These are phyloP conservation scores for Brachypteracias leptosomus DNA, from an alignment of 2,113 vertebrate genomes.

Conservation along the genomic window DNA sequence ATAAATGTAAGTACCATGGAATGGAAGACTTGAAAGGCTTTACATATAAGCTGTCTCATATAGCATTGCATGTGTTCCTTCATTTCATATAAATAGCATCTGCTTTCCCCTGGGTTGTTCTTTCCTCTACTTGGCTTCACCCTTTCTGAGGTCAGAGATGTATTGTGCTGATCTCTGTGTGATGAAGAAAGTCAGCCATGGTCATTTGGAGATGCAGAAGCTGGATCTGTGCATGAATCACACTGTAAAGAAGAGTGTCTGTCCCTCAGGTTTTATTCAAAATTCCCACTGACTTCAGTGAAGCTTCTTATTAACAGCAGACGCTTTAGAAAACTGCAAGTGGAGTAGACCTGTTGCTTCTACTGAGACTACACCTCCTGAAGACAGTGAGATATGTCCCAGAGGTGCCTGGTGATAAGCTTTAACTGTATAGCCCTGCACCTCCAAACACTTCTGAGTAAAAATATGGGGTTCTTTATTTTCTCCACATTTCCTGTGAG, in stretches of 20 bases:
- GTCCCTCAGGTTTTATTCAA: neutral
- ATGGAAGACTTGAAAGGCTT: conserved; percentile 37
- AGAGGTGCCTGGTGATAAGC: neutral
- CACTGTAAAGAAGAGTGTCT: neutral
- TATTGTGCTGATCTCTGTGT: neutral
- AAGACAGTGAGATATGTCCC: neutral
- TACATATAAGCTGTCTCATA: neutral
- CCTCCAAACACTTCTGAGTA: neutral
- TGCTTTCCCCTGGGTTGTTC: neutral
- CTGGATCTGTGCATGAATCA: neutral
- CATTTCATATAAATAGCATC: conserved; percentile 45
- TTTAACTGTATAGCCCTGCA: neutral
- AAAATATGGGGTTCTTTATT: neutral
- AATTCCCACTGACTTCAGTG: neutral
- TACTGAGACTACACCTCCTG: neutral
- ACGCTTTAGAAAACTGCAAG: neutral
- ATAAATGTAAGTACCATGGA: neutral
- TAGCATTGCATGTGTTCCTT: neutral
- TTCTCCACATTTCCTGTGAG: neutral
- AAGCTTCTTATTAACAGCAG: neutral
- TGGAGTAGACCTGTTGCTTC: neutral
- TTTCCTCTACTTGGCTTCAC: conserved; percentile 17
- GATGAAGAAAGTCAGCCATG: neutral
- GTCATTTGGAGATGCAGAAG: neutral
- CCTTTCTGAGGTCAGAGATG: neutral